phyloP scores from a whole-genome alignment of 2,113 vertebrate genomes.

The Lamprologus tigripictilis region DNA sequence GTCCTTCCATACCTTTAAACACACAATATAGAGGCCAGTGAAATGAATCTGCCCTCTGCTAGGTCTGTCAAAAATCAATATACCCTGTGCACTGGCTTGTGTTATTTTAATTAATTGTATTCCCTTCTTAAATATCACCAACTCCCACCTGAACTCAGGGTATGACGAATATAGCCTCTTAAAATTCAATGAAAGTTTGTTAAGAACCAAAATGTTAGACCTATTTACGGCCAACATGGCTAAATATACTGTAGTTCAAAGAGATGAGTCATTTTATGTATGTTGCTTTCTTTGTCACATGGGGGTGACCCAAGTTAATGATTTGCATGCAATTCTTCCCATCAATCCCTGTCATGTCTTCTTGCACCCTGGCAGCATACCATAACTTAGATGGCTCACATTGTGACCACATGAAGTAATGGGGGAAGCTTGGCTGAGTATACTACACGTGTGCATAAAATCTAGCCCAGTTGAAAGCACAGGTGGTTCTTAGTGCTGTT shows the following conservation, averaged over 20 bases:
- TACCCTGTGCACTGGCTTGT: not conserved
- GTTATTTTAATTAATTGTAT: not conserved
- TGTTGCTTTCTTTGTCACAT: conserved; percentile 63
- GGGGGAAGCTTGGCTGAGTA: conserved; percentile 47
- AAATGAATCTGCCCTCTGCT: not conserved
- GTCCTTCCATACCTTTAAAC: conserved; percentile 30
- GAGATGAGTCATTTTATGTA: conserved; percentile 50
- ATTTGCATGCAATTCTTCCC: conserved; percentile 69
- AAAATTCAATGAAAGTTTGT: not conserved
- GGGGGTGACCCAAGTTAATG: conserved; percentile 67
- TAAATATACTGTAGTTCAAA: conserved; percentile 53
- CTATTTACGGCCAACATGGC: conserved; percentile 29
- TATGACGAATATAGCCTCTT: not conserved
- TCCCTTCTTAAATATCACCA: not conserved
- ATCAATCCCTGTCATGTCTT: conserved; percentile 59
- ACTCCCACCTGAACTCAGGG: not conserved
- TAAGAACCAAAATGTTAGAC: not conserved
- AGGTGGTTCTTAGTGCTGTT: conserved; percentile 46
- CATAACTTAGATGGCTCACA: conserved; percentile 66
- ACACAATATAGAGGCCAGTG: not conserved
- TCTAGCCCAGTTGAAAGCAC: conserved; percentile 25
- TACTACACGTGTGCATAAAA: conserved; percentile 50
- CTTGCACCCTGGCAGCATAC: conserved; percentile 58
- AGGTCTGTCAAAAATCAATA: not conserved
- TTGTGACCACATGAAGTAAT: conserved; percentile 71